A percentile compares a stretch with the other conserved stretches of the same genome.
Evolutionary conservation across 2,113 vertebrate species (phyloP).

Genomic region (Malaclemys terrapin): DNA sequence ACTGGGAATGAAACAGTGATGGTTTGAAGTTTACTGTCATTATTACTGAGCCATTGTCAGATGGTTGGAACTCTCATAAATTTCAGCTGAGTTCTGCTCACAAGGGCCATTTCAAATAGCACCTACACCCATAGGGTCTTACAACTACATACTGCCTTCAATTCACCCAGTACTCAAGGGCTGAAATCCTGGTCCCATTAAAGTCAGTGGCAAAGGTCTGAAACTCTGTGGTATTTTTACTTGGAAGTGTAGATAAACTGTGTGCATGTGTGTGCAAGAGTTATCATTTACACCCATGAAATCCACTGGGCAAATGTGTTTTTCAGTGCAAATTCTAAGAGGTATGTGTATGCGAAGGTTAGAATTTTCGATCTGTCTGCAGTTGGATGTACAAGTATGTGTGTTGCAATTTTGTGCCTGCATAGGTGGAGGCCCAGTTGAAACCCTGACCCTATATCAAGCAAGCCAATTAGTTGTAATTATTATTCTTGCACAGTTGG

Average conservation of each 20-base stretch:
- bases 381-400: background rate
- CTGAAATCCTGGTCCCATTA: background rate
- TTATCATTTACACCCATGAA: background rate
- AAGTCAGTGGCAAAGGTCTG: background rate
- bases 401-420: background rate
- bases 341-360: background rate
- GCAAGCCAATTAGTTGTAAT: background rate
- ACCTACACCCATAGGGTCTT: background rate
- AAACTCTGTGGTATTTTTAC: background rate
- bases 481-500: background rate
- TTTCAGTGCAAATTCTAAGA: background rate
- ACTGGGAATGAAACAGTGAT: slow-evolving; percentile 1
- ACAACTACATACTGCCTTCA: background rate
- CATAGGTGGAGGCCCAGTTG: background rate
- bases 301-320: background rate
- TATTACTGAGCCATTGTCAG: background rate
- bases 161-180: background rate
- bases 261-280: background rate
- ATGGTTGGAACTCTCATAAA: background rate
- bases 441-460: background rate
- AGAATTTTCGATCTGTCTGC: background rate
- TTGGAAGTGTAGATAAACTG: background rate
- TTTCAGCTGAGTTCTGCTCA: background rate
- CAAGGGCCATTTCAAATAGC: background rate
- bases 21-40: background rate